phyloP scores from a whole-genome alignment of 2,113 vertebrate species.

The Megaceryle maxima region DNA sequence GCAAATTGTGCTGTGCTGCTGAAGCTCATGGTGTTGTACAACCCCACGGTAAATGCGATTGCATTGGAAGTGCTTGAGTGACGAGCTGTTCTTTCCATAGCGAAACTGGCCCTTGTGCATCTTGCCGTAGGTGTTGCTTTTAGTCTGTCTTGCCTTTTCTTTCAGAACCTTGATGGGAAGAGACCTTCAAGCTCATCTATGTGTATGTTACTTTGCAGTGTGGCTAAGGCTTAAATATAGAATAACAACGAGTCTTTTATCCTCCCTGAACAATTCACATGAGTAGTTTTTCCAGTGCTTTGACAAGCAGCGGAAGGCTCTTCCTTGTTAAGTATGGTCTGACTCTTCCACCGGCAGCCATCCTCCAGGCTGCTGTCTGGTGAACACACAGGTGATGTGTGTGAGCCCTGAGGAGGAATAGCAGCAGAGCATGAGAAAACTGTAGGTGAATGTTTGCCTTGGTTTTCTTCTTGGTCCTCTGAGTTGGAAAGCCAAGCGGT shows the following conservation, averaged over 20 bases:
- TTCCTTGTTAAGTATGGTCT: background rate
- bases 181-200: background rate
- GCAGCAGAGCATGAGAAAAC: background rate
- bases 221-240: background rate
- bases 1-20: background rate
- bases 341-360: background rate
- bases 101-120: background rate
- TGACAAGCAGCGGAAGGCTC: background rate
- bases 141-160: background rate
- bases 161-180: background rate
- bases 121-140: background rate
- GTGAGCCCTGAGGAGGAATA: background rate
- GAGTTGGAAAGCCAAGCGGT: background rate
- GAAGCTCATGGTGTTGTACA: background rate
- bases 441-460: background rate
- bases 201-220: background rate
- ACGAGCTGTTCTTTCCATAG: background rate
- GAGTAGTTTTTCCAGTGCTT: background rate
- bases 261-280: background rate
- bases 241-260: accelerated
- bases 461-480: background rate
- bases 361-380: background rate
- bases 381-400: background rate
- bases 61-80: background rate
- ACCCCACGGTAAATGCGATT: background rate